These are phyloP conservation scores for Tridacna gigas DNA, from an alignment of 2,888 invertebrate species.

Conservation along the genomic window DNA sequence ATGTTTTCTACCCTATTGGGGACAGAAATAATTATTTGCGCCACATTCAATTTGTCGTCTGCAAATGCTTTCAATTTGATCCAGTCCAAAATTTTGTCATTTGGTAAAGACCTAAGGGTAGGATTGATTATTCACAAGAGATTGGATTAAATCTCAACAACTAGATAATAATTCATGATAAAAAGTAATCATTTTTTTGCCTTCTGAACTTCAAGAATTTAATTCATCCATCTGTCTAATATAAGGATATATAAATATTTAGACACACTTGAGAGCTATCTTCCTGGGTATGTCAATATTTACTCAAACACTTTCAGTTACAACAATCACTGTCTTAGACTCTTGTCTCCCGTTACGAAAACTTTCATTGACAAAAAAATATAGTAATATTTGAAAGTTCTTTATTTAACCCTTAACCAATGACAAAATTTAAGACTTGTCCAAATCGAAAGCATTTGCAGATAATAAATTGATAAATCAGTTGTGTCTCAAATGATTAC, in stretches of 20 bases:
- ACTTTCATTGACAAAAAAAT: too few relatives aligned
- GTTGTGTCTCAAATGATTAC: too few relatives aligned
- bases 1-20: not conserved
- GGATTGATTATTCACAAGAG: too few relatives aligned
- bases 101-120: not conserved
- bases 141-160: not conserved
- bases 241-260: constrained; percentile 9
- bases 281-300: not conserved
- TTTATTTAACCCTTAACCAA: too few relatives aligned
- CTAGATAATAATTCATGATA: not conserved
- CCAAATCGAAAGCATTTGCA: too few relatives aligned
- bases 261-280: constrained; percentile 4
- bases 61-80: not conserved
- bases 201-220: not conserved
- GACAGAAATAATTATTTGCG: not conserved
- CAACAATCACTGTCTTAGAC: not conserved
- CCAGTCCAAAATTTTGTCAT: not conserved
- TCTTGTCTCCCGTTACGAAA: too few relatives aligned
- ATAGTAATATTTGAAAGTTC: too few relatives aligned
- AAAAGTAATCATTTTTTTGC: not conserved
- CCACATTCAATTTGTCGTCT: not conserved
- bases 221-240: constrained; percentile 5
- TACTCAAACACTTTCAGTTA: not conserved
- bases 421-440: too few relatives aligned
- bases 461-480: too few relatives aligned